Evolutionary conservation across 2,888 invertebrate species (phyloP), one percentile per base, ranked within the genome.

Genomic region (Teleiodes luculella): DNA sequence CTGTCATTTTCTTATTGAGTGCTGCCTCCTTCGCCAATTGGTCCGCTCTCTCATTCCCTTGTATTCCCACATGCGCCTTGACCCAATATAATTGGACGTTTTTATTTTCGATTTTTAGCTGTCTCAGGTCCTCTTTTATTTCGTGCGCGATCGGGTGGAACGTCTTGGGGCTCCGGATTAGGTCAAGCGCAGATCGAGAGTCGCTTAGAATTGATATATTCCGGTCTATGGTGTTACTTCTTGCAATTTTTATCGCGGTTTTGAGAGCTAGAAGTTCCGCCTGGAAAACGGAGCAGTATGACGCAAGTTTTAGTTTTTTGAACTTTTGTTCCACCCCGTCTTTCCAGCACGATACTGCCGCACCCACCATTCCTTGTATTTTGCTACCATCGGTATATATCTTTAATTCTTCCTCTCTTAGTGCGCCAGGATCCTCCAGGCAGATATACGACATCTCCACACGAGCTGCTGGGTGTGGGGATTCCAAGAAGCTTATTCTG

Each of bases 21-120:
- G 56, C 56, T 5, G 53, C 56, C 2, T 10, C 31, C 28, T 53
- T 56, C 1, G 43, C 43, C n/a, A 43, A n/a, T 3, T 43, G 20
- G 43, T 43, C 43, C 6, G 43, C 43, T 16, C 43, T 43, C n/a
- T 43, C 43, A 43, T 43, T 43, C 11, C 43, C 43, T 8, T 2
- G 13, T 24, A 20, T 43, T 3, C 43, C 43, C 1, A 43, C 24
- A 11, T 43, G 43, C 1, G 43, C 43, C 20, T 14, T 43, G 1
- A 43, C 20, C 43, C 43, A 43, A 24, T 2, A 43, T 1, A 43
- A 20, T 10, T 8, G 1, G 2, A 43, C 20, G 1, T 18, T 11
- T 24, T 7, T 43, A 2, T n/a, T n/a, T 3, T 24, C 2, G 7
- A 13, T 4, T 8, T 39, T 2, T 4, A 39, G 2, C 41, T 31